Percentiles rank a stretch among this genome's conserved stretches.
Evolutionary conservation across 2,888 invertebrate genomes (phyloP).

Genomic region (Platycheirus albimanus): DNA sequence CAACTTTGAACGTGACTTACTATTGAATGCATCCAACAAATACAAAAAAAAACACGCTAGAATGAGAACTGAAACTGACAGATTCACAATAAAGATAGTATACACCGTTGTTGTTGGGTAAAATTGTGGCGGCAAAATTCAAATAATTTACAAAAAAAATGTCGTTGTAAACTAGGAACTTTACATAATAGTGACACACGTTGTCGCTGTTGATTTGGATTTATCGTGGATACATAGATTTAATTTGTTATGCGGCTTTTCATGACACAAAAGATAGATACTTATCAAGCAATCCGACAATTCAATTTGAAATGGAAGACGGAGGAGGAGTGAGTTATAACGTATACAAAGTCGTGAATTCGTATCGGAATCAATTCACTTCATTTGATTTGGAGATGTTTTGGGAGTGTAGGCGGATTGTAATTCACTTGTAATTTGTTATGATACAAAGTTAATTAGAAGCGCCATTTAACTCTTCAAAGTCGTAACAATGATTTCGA

Average conservation of each 20-base stretch:
- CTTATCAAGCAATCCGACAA: constrained; percentile 14
- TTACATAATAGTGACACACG: constrained; percentile 12
- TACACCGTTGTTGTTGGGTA: constrained; percentile 17
- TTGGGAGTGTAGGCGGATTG: constrained; percentile 31
- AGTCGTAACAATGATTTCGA: constrained; percentile 1
- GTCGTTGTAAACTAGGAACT: constrained; percentile 15
- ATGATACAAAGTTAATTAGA: constrained; percentile 47
- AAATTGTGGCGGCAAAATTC: constrained; percentile 25
- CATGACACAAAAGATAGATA: background rate
- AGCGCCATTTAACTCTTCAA: constrained; percentile 33
- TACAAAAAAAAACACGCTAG: background rate
- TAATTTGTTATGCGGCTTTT: background rate
- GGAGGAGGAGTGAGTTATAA: background rate
- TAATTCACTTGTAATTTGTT: constrained; percentile 20
- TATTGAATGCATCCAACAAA: background rate
- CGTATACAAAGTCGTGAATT: background rate
- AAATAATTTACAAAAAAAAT: constrained; percentile 15
- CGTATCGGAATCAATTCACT: constrained; percentile 20
- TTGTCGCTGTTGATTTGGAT: background rate
- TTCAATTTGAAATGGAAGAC: background rate
- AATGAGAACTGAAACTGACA: constrained; percentile 1
- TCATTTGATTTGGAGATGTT: constrained; percentile 13
- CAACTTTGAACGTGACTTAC: constrained; percentile 61
- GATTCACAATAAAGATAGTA: constrained; percentile 27
- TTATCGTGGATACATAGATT: background rate